Evolutionary conservation across 2,888 invertebrate species (phyloP), one percentile per base, ranked within the genome.

Genomic region (Phyllotreta cruciferae): DNA sequence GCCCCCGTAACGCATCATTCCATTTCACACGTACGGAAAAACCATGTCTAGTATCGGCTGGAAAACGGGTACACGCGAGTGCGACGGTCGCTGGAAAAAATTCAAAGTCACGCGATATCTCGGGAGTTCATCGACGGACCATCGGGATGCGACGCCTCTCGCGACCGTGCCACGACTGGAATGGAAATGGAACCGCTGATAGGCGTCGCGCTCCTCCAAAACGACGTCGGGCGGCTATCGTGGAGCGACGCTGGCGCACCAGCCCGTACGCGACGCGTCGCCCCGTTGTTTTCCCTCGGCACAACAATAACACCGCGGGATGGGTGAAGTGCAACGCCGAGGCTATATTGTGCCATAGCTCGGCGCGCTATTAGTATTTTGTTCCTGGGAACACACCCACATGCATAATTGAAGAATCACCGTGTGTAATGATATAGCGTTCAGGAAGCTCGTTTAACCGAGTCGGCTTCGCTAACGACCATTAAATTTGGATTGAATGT

Each of bases 211-310:
- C n/a, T 42, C n/a, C 50, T 52, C 13, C 24, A 14, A 52, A 42
- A 42, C 41, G 52, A 42, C 50, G 52, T 41, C 41, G 42, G 50
- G 4, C 35, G 42, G 38, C 13, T 38, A 36, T 58, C 35, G 42
- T 6, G 13, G 10, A 39, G 8, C 50, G 58, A 58, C 58, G 58
- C 58, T 58, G 58, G 58, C 58, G 58, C 58, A 58, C 37, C 52
- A 38, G 37, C 38, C 37, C 36, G 24, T 24, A 24, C 24, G 24
- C 8, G 24, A 37, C 7, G 50, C 50, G 49, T 58, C 57, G 50
- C 39, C 34, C 34, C n/a, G 52, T 52, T 52, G 52, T 52, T 52
- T 24, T 58, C 57, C 39, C 49, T 58, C 50, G 11, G 57, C 49
- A 50, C n/a, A 38, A 56, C 14, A 58, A 24, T 50, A 52, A 52